phyloP scores from a whole-genome alignment of 2,888 invertebrate species.

The Tetheella fluctuosa region DNA sequence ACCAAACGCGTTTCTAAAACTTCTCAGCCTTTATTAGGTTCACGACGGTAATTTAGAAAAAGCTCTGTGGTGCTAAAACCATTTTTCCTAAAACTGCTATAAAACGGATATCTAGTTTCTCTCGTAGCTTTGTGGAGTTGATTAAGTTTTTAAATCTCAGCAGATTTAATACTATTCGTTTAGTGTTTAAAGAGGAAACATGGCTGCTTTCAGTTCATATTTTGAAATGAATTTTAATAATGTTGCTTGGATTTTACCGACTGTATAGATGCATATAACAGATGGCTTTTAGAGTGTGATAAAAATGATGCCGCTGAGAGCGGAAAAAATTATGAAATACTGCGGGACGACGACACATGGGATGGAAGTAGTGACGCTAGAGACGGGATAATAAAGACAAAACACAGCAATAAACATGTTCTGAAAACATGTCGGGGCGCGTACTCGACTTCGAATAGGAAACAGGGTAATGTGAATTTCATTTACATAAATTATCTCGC shows the following conservation, averaged over 20 bases:
- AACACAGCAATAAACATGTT: slow-evolving; percentile 73
- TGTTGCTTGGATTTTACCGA: slow-evolving; percentile 32
- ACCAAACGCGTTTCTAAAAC: slow-evolving; percentile 77
- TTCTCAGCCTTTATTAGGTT: slow-evolving; percentile 76
- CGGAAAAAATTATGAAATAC: slow-evolving; percentile 63
- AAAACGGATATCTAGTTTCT: slow-evolving; percentile 56
- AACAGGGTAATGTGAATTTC: slow-evolving; percentile 77
- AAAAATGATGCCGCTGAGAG: slow-evolving; percentile 50
- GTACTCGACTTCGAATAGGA: slow-evolving; percentile 64
- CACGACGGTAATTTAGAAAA: slow-evolving; percentile 69
- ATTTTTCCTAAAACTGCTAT: slow-evolving; percentile 54
- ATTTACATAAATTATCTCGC: slow-evolving; percentile 80
- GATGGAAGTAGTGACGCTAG: slow-evolving; percentile 60
- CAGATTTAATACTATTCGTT: slow-evolving; percentile 37
- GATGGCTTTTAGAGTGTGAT: slow-evolving; percentile 56
- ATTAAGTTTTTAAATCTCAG: slow-evolving; percentile 61
- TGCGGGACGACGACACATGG: slow-evolving; percentile 38
- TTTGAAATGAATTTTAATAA: slow-evolving; percentile 46
- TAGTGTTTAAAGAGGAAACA: slow-evolving; percentile 29
- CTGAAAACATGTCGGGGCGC: slow-evolving; percentile 67
- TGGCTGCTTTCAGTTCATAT: slow-evolving; percentile 26
- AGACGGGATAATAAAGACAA: slow-evolving; percentile 73
- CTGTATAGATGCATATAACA: slow-evolving; percentile 43
- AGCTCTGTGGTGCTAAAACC: slow-evolving; percentile 56
- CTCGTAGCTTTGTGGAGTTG: slow-evolving; percentile 53